These are phyloP conservation scores for Lycorma delicatula DNA, from an alignment of 1,140 invertebrate genomes.

Conservation along the genomic window DNA sequence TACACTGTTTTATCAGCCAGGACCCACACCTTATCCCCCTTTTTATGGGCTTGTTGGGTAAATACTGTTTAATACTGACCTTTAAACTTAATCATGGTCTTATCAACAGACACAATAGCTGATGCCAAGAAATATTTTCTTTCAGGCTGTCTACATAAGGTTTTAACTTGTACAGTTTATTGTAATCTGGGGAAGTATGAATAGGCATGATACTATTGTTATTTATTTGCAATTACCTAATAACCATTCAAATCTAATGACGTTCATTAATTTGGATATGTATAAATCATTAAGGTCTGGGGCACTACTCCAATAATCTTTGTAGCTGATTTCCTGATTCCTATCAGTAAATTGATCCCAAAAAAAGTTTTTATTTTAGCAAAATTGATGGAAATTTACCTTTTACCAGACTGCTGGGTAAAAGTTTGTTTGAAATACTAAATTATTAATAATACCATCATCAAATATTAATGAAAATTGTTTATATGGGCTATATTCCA, in stretches of 20 bases:
- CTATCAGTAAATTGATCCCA: constrained; percentile 33
- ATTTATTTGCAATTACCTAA: constrained; percentile 31
- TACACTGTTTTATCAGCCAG: constrained; percentile 16
- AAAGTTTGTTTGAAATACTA: constrained; percentile 25
- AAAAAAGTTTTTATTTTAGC: constrained; percentile 29
- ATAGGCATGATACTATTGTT: constrained; percentile 24
- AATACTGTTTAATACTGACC: constrained; percentile 28
- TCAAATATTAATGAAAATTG: neutral
- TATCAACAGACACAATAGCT: constrained; percentile 23
- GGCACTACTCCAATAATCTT: constrained; percentile 36
- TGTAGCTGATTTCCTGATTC: constrained; percentile 28
- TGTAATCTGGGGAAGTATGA: constrained; percentile 17
- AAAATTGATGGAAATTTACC: constrained; percentile 12
- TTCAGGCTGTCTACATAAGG: constrained; percentile 17
- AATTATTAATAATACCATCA: neutral
- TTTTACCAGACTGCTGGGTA: constrained; percentile 19
- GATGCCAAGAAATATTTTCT: constrained; percentile 4
- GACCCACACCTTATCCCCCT: constrained; percentile 26
- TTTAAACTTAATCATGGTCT: constrained; percentile 29
- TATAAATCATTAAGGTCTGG: constrained; percentile 32
- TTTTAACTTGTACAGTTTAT: constrained; percentile 30
- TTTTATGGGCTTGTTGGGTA: constrained; percentile 26
- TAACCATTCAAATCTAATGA: constrained; percentile 37
- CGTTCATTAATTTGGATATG: constrained; percentile 34
- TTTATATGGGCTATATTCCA: neutral